Base-by-base conservation (phyloP, 2,888 invertebrate genomes). In the Ormyrus nitidulus region DNA sequence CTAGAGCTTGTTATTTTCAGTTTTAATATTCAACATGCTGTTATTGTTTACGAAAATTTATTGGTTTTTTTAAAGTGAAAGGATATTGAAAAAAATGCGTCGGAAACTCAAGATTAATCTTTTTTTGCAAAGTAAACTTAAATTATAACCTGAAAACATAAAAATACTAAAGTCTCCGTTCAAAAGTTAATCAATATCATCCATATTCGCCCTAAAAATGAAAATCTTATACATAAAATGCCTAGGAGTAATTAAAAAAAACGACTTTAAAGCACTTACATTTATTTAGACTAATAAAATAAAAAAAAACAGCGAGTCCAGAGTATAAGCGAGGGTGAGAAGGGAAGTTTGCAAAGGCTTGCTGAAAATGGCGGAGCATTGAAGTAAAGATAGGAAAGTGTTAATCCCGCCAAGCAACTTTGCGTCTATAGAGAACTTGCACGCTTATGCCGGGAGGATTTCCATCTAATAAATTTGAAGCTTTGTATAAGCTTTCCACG, bases 401-500 rank as follows among this genome's bases (percentile, higher is more conserved):
- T 92, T 92, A 92, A 92, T 92, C 92, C 92, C 88, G 90, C 88
- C 88, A 88, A 88, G 91, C 90, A 91, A 91, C 91, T 91, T 91
- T 90, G 90, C 90, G 89, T 91, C 85, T 86, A 86, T 86, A 86
- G 87, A 86, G 88, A 89, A 88, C 86, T 89, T 89, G 88, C 87
- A 85, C 74, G 87, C 90, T 90, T 89, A 89, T 88, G 88, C 88
- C 86, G 85, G 84, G 89, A 90, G 92, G 92, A 92, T 92, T 92
- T 92, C 90, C 90, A 90, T 91, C 91, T 91, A 91, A 92, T 92
- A 92, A 92, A 92, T 92, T 92, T 90, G 86, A 89, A 91, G 92
- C 92, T 92, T 92, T 92, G 92, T 92, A 91, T 92, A 92, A 92
- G 92, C 92, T 91, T 91, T 91, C 89, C 90, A 89, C 90, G 90